Evolutionary conservation across 2,113 vertebrate species (phyloP), one percentile per base, ranked within the genome.

Genomic region (Anguilla japonica): DNA sequence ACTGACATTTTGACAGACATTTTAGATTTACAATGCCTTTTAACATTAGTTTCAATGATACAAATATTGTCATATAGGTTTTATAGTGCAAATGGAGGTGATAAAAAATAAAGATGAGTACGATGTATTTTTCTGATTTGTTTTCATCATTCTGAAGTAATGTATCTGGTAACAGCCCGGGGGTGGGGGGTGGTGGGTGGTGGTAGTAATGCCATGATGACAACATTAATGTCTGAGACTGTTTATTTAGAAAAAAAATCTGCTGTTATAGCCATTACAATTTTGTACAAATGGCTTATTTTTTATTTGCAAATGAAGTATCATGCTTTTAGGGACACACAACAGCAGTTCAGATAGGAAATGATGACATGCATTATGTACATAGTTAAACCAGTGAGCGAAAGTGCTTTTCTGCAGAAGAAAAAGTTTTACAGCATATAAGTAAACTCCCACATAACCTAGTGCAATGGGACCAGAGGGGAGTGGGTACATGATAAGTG

Each of bases 271-370:
- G 60, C 63, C 3, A 67, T 83, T 87, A 83, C 85, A 53, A 71
- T 53, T 87, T 82, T 75, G 71, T 75, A 82, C 81, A 82, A 7
- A 16, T 83, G 60, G 60, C 60, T 67, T 67, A 67, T 83, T 82
- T 86, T 43, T 79, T 41, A 86, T 41, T 91, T 90, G 90, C 88
- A 86, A 89, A 91, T 93, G 93, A 92, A 91, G 92, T 94, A 93
- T 79, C 89, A 91, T 83, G 92, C 90, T 79, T 78, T 79, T 53
- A 83, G 81, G 2, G 46, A 79, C 82, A 87, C 39, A 29, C 78
- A 53, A 83, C 46, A 39, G 50, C 20, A 57, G 16, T 22, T 57
- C 91, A 89, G 90, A 79, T 41, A 81, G 80, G 86, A 81, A 83
- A 71, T 41, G 79, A 85, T 82, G 79, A 88, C 86, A 92, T 40